These are phyloP conservation scores for Nineta flava DNA, from an alignment of 2,888 invertebrate genomes.

Conservation along the genomic window DNA sequence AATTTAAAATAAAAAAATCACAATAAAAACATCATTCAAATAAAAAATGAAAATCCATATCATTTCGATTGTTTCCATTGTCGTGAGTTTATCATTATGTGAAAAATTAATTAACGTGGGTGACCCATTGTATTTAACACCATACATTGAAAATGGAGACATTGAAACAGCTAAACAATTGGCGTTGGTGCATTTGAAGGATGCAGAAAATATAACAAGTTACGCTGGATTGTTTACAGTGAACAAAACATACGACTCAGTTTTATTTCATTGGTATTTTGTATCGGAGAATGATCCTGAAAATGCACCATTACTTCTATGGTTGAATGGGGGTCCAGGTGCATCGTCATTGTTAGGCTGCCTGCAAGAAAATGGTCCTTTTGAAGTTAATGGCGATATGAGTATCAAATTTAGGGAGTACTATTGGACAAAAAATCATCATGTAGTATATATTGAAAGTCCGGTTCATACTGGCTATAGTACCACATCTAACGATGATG, in stretches of 20 bases:
- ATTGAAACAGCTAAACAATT: no score
- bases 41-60: no score
- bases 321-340: conserved; percentile 26
- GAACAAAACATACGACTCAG: neutral
- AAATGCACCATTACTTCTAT: neutral
- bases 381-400: conserved; percentile 30
- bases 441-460: conserved; percentile 80
- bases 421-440: conserved; percentile 66
- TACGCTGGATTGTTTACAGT: neutral
- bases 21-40: no score
- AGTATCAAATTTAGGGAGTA: conserved; percentile 42
- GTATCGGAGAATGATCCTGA: neutral
- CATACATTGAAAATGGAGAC: no score
- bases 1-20: no score
- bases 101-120: no score
- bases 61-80: no score
- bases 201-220: neutral
- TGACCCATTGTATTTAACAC: no score
- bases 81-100: no score
- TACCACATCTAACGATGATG: conserved; percentile 59
- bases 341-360: conserved; percentile 64
- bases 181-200: no score
- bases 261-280: neutral
- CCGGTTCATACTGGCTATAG: conserved; percentile 89
- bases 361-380: conserved; percentile 75